A percentile compares a stretch with the other conserved stretches of the same genome.
Evolutionary conservation across 2,113 vertebrate species (phyloP).

Genomic region (Manacus vitellinus): DNA sequence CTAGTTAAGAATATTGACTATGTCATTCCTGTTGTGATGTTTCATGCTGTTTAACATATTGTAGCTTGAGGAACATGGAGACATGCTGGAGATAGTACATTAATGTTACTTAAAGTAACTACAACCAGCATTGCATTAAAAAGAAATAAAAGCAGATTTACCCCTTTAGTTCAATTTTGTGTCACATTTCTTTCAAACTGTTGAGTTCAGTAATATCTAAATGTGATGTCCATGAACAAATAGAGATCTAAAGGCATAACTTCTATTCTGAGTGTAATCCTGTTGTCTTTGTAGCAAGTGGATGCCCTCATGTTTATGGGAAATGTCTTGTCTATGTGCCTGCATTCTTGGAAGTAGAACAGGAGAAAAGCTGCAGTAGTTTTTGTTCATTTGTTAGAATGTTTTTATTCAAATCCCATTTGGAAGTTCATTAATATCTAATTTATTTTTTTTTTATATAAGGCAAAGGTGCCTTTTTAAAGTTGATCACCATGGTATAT

Average conservation of each 20-base stretch:
- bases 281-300: not conserved
- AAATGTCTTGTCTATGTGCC: not conserved
- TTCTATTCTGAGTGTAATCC: not conserved
- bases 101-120: not conserved
- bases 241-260: not conserved
- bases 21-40: not conserved
- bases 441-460: not conserved
- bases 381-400: not conserved
- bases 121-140: fast-evolving
- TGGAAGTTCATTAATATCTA: not conserved
- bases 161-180: not conserved
- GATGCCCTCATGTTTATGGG: not conserved
- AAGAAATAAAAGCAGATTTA: not conserved
- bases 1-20: not conserved
- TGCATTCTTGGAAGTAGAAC: not conserved
- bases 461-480: not conserved
- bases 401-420: not conserved
- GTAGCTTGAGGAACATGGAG: not conserved
- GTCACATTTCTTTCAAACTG: not conserved
- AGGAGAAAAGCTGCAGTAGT: not conserved
- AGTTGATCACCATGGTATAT: not conserved
- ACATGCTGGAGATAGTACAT: not conserved
- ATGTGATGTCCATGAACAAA: not conserved
- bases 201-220: not conserved
- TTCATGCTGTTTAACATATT: not conserved